Evolutionary conservation across 2,888 invertebrate species (phyloP), one percentile per base, ranked within the genome.

Genomic region (Spialia ferax): DNA sequence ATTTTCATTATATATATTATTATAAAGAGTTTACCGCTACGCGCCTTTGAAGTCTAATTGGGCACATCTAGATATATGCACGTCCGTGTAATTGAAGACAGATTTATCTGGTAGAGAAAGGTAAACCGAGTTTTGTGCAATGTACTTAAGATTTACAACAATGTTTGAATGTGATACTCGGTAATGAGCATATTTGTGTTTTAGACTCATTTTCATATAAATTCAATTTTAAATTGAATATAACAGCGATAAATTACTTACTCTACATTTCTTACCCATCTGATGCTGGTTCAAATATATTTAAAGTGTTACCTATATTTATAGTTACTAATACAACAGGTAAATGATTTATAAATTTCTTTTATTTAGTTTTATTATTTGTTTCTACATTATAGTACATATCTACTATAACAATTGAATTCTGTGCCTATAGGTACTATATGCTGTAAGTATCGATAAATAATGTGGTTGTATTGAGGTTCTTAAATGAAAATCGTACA

Each of bases 1-100:
- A 86, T 86, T 84, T 85, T 86, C 85, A 86, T 85, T 59, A 20
- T 48, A 45, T 18, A 22, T 22, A 50, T 22, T 85, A 42, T 18
- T 86, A 89, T 91, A 89, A 87, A 87, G 84, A 86, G 83, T 85
- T 88, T 81, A 84, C 83, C 79, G 79, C 76, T 77, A 77, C 77
- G 79, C 75, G 75, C 75, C 91, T 93, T 93, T 93, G 92, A 93
- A 86, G 87, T 91, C 83, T 91, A 91, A 91, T 92, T 91, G 85
- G 85, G 82, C 78, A 78, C 79, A 74, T 77, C 77, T 78, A 78
- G 78, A 80, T 84, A 79, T 76, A 78, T 75, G 78, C 77, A 74
- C 55, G 18, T 35, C 61, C 32, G 74, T 69, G 77, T 80, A 83
- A 83, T 82, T 78, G 83, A 75, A 82, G 88, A 89, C 82, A 85